phyloP scores from a whole-genome alignment of 2,113 vertebrate species.

The Microcebus jonahi region DNA sequence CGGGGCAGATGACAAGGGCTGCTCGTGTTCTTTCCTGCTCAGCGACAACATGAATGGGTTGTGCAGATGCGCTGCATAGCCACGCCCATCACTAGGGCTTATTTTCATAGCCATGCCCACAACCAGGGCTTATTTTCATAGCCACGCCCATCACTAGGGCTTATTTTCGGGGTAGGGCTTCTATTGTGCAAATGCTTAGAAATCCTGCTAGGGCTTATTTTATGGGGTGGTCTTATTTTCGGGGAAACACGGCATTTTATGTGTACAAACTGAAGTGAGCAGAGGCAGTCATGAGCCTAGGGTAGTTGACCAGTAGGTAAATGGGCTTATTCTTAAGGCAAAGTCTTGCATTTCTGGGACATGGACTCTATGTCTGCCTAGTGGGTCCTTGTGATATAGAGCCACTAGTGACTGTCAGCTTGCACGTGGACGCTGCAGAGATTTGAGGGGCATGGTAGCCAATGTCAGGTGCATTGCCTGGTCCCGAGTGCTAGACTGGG shows the following conservation, averaged over 20 bases:
- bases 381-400: not conserved
- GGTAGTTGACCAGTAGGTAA: not conserved
- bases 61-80: too few relatives aligned
- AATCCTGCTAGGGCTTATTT: too few relatives aligned
- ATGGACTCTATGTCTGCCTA: not conserved
- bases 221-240: too few relatives aligned
- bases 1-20: too few relatives aligned
- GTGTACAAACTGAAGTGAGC: not conserved
- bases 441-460: not conserved
- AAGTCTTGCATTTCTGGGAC: not conserved
- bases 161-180: too few relatives aligned
- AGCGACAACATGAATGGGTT: too few relatives aligned
- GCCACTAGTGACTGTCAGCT: not conserved
- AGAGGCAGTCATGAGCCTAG: not conserved
- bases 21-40: too few relatives aligned
- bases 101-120: too few relatives aligned
- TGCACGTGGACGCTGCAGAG: not conserved
- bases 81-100: too few relatives aligned
- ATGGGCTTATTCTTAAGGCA: not conserved
- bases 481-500: not conserved
- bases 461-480: not conserved
- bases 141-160: too few relatives aligned
- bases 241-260: not conserved
- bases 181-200: too few relatives aligned
- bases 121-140: too few relatives aligned